phyloP scores from a whole-genome alignment of 2,797 vertebrate species.

The Coregonus ussuriensis region DNA sequence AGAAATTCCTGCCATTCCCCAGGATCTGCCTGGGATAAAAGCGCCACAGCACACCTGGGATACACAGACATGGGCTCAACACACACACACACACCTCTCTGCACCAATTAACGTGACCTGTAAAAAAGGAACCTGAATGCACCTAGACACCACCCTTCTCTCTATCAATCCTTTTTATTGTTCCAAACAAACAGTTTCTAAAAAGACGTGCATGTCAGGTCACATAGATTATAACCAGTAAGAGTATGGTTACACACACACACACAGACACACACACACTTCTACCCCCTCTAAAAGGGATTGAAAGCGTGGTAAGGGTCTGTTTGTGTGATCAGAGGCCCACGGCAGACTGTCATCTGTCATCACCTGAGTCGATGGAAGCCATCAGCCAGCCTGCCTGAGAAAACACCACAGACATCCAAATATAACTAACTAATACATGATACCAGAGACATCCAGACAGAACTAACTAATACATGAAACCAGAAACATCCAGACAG shows the following conservation, averaged over 20 bases:
- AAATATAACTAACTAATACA: background rate
- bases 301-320: background rate
- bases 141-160: slow-evolving; percentile 27
- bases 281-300: background rate
- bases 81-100: slow-evolving; percentile 31
- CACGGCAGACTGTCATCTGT: slow-evolving; percentile 69
- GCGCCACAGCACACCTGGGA: slow-evolving; percentile 73
- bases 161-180: background rate
- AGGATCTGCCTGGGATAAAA: slow-evolving; percentile 78
- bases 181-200: background rate
- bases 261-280: background rate
- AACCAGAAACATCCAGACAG: no score
- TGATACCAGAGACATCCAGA: background rate
- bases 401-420: slow-evolving; percentile 44
- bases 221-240: background rate
- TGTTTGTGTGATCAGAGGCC: slow-evolving; percentile 55
- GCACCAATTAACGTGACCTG: slow-evolving; percentile 71
- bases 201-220: background rate
- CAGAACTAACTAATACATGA: no score
- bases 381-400: background rate
- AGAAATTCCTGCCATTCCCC: slow-evolving; percentile 85
- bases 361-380: slow-evolving; percentile 45
- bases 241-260: background rate
- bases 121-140: slow-evolving; percentile 47
- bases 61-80: slow-evolving; percentile 49